phyloP scores from a whole-genome alignment of 1,140 invertebrate genomes.

The Tenebrio molitor region DNA sequence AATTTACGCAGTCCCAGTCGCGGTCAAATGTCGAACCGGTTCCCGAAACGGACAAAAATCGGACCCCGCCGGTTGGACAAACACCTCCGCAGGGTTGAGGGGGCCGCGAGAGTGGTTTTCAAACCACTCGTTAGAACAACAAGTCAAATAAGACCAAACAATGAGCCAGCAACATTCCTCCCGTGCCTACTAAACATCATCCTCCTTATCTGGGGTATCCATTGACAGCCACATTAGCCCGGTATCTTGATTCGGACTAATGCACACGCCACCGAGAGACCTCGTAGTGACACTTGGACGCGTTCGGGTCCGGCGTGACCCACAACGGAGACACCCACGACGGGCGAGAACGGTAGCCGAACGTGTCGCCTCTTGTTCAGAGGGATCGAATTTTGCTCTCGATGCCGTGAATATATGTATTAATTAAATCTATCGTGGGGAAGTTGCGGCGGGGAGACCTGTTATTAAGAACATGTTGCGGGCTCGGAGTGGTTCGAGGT shows the following conservation, averaged over 20 bases:
- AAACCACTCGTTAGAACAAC: conserved; percentile 24
- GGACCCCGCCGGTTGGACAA: background rate
- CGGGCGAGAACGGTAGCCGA: conserved; percentile 32
- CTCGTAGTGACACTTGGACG: too few relatives aligned
- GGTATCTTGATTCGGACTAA: conserved; percentile 30
- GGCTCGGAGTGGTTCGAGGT: conserved; percentile 52
- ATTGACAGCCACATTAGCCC: conserved; percentile 41
- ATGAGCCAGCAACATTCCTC: conserved; percentile 34
- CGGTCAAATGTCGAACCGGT: background rate
- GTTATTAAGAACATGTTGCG: conserved; percentile 22
- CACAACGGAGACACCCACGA: conserved; percentile 21
- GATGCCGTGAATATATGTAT: conserved; percentile 1
- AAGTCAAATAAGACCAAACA: conserved; percentile 40
- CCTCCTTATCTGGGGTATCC: conserved; percentile 18
- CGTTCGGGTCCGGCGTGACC: too few relatives aligned
- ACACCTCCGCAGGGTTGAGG: too few relatives aligned
- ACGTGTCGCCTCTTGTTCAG: background rate
- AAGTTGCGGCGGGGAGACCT: conserved; percentile 22
- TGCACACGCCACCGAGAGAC: background rate
- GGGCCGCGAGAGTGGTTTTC: background rate
- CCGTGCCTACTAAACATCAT: conserved; percentile 9
- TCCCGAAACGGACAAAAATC: background rate
- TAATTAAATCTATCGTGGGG: conserved; percentile 20
- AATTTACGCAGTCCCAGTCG: background rate
- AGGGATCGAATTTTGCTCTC: background rate